A percentile compares a stretch with the other conserved stretches of the same genome.
These are phyloP conservation scores for Meteorus cinctellus DNA, from an alignment of 2,888 invertebrate genomes.

Conservation along the genomic window DNA sequence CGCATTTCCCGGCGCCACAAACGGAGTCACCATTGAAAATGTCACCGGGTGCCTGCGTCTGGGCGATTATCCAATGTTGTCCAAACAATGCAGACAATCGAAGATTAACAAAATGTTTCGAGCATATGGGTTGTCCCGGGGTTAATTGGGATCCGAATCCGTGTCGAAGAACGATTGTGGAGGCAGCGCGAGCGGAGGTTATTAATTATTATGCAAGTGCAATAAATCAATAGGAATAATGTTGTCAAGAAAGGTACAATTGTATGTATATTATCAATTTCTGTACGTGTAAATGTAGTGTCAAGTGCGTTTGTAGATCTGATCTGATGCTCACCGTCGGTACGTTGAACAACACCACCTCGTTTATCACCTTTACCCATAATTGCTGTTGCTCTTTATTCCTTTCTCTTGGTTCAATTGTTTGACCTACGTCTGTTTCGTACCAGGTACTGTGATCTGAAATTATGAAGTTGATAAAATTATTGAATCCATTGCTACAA, in stretches of 20 bases:
- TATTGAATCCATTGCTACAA: too few relatives aligned
- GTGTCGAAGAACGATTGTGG: constrained; percentile 78
- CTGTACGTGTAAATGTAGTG: background rate
- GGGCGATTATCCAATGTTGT: constrained; percentile 86
- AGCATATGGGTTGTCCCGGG: constrained; percentile 81
- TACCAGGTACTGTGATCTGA: background rate
- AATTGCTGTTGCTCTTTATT: constrained; percentile 52
- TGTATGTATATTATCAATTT: background rate
- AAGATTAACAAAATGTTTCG: constrained; percentile 78
- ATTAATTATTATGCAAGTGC: constrained; percentile 58
- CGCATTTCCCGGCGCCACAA: constrained; percentile 66
- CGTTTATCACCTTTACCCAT: constrained; percentile 76
- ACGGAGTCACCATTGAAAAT: constrained; percentile 72
- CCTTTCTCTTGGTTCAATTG: constrained; percentile 9
- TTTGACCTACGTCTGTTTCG: background rate
- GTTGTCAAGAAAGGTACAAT: constrained; percentile 34
- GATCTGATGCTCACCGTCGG: constrained; percentile 69
- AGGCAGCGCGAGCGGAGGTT: constrained; percentile 74
- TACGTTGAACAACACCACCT: constrained; percentile 73
- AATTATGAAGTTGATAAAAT: too few relatives aligned
- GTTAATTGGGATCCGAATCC: constrained; percentile 84
- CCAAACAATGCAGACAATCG: constrained; percentile 63
- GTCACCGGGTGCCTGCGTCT: constrained; percentile 79
- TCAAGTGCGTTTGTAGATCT: background rate
- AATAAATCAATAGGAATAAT: background rate